Evolutionary conservation across 2,888 invertebrate species (phyloP).

Genomic region (Plutella xylostella): DNA sequence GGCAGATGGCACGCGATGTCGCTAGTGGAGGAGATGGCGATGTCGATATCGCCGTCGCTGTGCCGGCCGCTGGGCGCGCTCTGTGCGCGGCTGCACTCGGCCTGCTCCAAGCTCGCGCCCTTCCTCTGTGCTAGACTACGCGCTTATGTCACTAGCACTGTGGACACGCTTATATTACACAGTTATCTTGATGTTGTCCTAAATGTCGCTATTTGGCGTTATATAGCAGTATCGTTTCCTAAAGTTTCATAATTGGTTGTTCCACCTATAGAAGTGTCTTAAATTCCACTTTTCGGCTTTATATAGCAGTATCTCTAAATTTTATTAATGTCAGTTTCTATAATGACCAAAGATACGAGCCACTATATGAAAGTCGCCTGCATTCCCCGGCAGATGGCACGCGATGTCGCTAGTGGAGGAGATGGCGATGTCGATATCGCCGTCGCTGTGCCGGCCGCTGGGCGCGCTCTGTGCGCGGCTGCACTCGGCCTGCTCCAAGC

Average conservation of each 20-base stretch:
- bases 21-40: slow-evolving; percentile 71
- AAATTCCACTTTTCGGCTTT: too few species aligned
- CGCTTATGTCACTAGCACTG: too few species aligned
- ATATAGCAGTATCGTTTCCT: too few species aligned
- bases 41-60: slow-evolving; percentile 79
- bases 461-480: slow-evolving; percentile 76
- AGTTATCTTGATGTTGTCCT: too few species aligned
- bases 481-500: slow-evolving; percentile 73
- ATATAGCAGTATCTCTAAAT: too few species aligned
- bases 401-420: slow-evolving; percentile 67
- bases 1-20: slow-evolving; percentile 62
- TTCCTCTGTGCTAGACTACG: slow-evolving; percentile 81
- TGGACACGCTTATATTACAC: too few species aligned
- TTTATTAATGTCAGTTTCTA: too few species aligned
- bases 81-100: slow-evolving; percentile 74
- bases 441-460: slow-evolving; percentile 88
- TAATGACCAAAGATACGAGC: too few species aligned
- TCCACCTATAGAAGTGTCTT: too few species aligned
- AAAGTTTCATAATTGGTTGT: too few species aligned
- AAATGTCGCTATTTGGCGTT: too few species aligned
- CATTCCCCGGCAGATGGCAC: slow-evolving; percentile 60
- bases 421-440: slow-evolving; percentile 74
- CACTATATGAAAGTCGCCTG: too few species aligned
- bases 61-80: slow-evolving; percentile 87
- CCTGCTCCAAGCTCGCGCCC: slow-evolving; percentile 77